These are phyloP conservation scores for Passer domesticus DNA, from an alignment of 2,113 vertebrate genomes.

Conservation along the genomic window DNA sequence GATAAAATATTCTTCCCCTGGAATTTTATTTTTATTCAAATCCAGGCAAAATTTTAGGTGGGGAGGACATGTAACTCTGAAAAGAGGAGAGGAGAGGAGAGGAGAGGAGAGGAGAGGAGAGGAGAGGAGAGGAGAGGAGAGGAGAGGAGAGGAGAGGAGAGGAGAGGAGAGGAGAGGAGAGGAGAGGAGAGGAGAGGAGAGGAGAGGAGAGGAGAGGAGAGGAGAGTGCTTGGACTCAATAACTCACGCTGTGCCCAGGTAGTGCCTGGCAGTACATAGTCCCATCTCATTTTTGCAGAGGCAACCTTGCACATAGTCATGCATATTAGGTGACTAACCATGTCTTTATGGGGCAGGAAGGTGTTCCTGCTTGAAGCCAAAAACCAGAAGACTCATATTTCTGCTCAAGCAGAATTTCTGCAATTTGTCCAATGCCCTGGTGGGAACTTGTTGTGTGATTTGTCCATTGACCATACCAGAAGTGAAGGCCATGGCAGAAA, in stretches of 20 bases:
- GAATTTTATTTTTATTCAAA: not conserved
- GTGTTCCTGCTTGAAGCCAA: not conserved
- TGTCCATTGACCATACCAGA: not conserved
- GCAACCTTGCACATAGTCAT: not conserved
- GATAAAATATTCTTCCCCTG: not conserved
- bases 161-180: not conserved
- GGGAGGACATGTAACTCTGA: not conserved
- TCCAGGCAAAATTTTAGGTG: not conserved
- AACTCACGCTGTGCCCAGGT: not conserved
- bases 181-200: not conserved
- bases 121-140: not conserved
- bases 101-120: not conserved
- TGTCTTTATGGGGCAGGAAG: not conserved
- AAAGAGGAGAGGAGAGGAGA: not conserved
- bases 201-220: not conserved
- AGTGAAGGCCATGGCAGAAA: not conserved
- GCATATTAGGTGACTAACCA: not conserved
- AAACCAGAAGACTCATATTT: not conserved
- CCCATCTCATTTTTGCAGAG: not conserved
- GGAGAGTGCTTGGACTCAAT: not conserved
- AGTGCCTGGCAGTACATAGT: rapidly evolving
- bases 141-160: not conserved
- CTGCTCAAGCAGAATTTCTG: not conserved
- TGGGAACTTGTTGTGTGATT: not conserved
- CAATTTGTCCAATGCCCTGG: not conserved